phyloP scores from a whole-genome alignment of 2,113 vertebrate genomes.

The Mormoops blainvillei region DNA sequence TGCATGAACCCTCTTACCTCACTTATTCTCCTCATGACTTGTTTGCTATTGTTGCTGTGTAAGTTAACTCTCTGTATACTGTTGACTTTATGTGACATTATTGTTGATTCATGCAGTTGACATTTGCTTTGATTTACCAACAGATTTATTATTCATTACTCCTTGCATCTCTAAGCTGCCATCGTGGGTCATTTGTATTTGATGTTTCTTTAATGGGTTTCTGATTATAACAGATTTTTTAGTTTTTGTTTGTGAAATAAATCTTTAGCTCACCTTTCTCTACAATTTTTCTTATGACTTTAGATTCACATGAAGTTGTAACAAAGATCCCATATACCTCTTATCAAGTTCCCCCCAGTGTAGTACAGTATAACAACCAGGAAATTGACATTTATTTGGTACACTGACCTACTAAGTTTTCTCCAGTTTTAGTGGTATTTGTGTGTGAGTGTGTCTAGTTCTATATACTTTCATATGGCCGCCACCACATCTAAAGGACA shows the following conservation, averaged over 20 bases:
- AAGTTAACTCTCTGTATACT: background rate
- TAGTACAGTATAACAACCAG: background rate
- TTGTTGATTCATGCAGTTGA: background rate
- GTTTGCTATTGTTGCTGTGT: background rate
- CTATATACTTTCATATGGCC: background rate
- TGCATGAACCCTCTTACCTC: background rate
- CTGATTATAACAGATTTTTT: background rate
- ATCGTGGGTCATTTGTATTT: background rate
- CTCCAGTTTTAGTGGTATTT: background rate
- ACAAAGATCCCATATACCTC: background rate
- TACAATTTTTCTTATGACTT: background rate
- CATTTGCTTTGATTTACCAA: background rate
- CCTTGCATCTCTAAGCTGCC: background rate
- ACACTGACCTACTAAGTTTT: background rate
- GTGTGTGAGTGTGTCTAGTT: background rate
- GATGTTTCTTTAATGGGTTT: background rate
- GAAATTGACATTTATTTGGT: background rate
- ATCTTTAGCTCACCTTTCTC: background rate
- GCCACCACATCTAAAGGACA: background rate
- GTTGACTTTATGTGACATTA: background rate
- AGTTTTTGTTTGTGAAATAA: background rate
- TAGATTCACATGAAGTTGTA: background rate
- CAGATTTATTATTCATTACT: background rate
- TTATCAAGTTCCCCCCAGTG: background rate
- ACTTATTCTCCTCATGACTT: background rate